Evolutionary conservation across 2,797 vertebrate species (phyloP).

Genomic region (Arrhamphus sclerolepis): DNA sequence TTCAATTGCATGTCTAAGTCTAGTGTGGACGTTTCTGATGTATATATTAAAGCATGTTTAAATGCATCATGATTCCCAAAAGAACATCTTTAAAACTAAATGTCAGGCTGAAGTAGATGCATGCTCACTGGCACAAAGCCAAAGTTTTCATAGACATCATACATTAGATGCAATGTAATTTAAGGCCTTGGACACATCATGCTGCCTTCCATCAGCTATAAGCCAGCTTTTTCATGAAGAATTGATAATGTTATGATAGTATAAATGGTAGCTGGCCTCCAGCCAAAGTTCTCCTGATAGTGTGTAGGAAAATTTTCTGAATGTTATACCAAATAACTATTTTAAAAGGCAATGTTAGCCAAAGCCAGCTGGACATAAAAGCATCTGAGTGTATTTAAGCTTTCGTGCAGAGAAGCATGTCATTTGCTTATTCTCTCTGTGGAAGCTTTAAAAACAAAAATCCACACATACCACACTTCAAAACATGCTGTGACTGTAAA

Average conservation of each 20-base stretch:
- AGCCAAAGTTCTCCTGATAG: slow-evolving; percentile 24
- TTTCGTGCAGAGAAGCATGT: neutral
- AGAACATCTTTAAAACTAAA: slow-evolving; percentile 23
- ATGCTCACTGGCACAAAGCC: slow-evolving; percentile 26
- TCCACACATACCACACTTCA: slow-evolving; percentile 7
- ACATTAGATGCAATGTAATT: slow-evolving; percentile 18
- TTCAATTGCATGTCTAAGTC: no score
- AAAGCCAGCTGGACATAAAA: no score
- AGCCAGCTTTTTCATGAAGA: slow-evolving; percentile 29
- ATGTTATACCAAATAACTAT: slow-evolving; percentile 10
- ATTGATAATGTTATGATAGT: slow-evolving; percentile 29
- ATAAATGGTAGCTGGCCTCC: slow-evolving; percentile 36
- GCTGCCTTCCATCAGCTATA: slow-evolving; percentile 21
- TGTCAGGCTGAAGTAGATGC: slow-evolving; percentile 23
- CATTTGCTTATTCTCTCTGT: slow-evolving; percentile 9
- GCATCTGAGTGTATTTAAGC: neutral
- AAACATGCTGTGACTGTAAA: neutral
- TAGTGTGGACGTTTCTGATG: neutral
- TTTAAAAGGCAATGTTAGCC: neutral
- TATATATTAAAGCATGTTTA: slow-evolving; percentile 24
- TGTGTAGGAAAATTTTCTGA: slow-evolving; percentile 12
- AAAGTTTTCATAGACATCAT: slow-evolving; percentile 20
- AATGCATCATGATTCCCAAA: slow-evolving; percentile 29
- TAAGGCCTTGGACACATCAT: slow-evolving; percentile 32
- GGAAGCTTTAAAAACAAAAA: slow-evolving; percentile 14